Base-by-base conservation (phyloP, 2,888 invertebrate genomes). In the Tiphia femorata region DNA sequence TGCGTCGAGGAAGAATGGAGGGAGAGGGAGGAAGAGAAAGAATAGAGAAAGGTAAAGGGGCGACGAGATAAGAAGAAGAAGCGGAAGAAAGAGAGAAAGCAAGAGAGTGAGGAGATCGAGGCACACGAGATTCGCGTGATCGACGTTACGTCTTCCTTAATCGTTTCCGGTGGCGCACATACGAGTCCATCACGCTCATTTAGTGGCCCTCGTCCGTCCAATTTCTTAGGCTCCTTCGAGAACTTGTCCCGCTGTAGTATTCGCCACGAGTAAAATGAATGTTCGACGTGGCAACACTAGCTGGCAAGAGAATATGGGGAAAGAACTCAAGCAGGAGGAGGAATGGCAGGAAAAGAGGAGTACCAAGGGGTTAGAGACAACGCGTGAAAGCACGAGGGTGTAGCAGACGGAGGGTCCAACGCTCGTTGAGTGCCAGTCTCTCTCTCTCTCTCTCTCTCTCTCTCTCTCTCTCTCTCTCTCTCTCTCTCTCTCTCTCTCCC, bases 1-100 rank as follows among this genome's bases (percentile, higher is more conserved):
- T n/a, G n/a, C n/a, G n/a, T n/a, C n/a, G n/a, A n/a, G n/a, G n/a
- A n/a, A n/a, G n/a, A n/a, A n/a, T 41, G 37, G 44, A 54, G 19
- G 37, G 12, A 43, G 17, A 19, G 43, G 41, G 27, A 8, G 16
- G 19, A 41, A 30, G 19, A 40, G 41, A 40, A 20, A 19, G 37
- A 20, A 37, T 38, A 49, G 29, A 30, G 49, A 30, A 20, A 33
- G 48, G 48, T 43, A 49, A 51, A 59, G 59, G 59, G 56, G 59
- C 56, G 61, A 55, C 58, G 51, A 47, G 37, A 7, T 25, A 40
- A 16, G 4, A 29, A 40, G 42, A 27, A 30, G 27, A 29, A 33
- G 12, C 33, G 33, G n/a, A n/a, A n/a, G 33, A 4, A 12, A 33
- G 33, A 40, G 16, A 29, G 53, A 21, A 38, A 21, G 44, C 14